Base-by-base conservation (phyloP, 1,140 invertebrate genomes). In the Pogonus chalceus region DNA sequence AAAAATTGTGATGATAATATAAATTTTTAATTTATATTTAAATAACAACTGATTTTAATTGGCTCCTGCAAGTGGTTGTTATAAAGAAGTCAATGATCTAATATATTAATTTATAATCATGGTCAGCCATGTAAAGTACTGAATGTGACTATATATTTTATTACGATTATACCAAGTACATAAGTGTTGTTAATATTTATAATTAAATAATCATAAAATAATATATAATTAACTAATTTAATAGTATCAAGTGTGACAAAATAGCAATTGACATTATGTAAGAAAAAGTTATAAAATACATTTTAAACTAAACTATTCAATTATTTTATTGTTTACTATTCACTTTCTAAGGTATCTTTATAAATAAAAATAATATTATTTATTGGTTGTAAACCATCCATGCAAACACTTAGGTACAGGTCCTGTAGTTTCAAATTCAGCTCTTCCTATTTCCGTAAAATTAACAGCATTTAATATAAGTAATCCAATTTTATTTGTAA, bases 371-470 rank as follows among this genome's bases (percentile, higher is more conserved):
- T 43, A 10, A 43, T 18, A 43, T 18, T 43, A 4, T 4, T 48
- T 48, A 14, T n/a, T 47, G 14, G 75, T 69, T 23, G 77, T 69
- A 69, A 85, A 90, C 86, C 87, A 89, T 12, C 87, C 87, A 61
- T 90, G 87, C 3, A 90, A 68, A 68, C 87, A 88, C 68, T 89
- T 89, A 26, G 87, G 85, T 31, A 84, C 82, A 2, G 84, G 81
- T 49, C 83, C 79, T 20, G 80, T 79, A 2, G 87, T 85, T 0
- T 69, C 64, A 60, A 89, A 90, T 22, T 71, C 78, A 20, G 77
- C 78, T 56, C 87, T 72, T 2, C 78, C 83, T 2, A 88, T 62
- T 68, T 90, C 86, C 20, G 63, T 69, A 61, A 86, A 79, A 2
- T 76, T 79, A 53, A 69, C 72, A n/a, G 85, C 84, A 62, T 87